Evolutionary conservation across 2,113 vertebrate species (phyloP).

Genomic region (Ophiodon elongatus): DNA sequence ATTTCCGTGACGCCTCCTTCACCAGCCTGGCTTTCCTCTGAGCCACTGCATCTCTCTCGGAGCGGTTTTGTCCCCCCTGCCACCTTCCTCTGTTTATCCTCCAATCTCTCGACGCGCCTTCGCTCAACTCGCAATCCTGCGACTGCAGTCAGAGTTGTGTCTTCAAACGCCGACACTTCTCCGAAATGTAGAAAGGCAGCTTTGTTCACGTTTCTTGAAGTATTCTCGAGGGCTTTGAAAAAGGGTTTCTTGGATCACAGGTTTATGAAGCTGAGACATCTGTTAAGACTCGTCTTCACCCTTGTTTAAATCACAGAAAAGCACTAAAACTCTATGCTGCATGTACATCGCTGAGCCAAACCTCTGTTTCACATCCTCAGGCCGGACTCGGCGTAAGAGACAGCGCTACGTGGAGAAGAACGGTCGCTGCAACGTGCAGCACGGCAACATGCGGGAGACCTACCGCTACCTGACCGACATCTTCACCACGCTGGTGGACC

Average conservation of each 20-base stretch:
- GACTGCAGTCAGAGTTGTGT: constrained; percentile 17
- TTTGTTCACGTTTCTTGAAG: neutral
- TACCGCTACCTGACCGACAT: constrained; percentile 98
- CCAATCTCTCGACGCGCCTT: constrained; percentile 5
- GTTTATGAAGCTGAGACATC: constrained; percentile 1
- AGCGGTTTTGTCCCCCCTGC: constrained; percentile 32
- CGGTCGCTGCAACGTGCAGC: constrained; percentile 94
- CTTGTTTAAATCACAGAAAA: neutral
- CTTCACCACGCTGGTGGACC: constrained; percentile 98
- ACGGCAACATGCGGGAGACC: constrained; percentile 94
- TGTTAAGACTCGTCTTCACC: neutral
- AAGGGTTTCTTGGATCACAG: neutral
- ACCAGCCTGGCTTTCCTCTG: constrained; percentile 36
- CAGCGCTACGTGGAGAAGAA: constrained; percentile 98
- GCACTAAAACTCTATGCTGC: neutral
- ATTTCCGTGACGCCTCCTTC: constrained; percentile 35
- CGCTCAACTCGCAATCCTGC: constrained; percentile 9
- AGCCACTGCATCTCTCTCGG: constrained; percentile 20
- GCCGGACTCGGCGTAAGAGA: constrained; percentile 82
- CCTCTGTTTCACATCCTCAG: constrained; percentile 47
- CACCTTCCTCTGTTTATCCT: constrained; percentile 42
- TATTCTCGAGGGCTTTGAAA: constrained; percentile 13
- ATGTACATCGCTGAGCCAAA: no score
- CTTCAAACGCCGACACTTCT: constrained; percentile 41
- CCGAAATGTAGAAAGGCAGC: constrained; percentile 9